Evolutionary conservation across 2,797 vertebrate species (phyloP), one percentile per base, ranked within the genome.

Genomic region (Urophycis tenuis): DNA sequence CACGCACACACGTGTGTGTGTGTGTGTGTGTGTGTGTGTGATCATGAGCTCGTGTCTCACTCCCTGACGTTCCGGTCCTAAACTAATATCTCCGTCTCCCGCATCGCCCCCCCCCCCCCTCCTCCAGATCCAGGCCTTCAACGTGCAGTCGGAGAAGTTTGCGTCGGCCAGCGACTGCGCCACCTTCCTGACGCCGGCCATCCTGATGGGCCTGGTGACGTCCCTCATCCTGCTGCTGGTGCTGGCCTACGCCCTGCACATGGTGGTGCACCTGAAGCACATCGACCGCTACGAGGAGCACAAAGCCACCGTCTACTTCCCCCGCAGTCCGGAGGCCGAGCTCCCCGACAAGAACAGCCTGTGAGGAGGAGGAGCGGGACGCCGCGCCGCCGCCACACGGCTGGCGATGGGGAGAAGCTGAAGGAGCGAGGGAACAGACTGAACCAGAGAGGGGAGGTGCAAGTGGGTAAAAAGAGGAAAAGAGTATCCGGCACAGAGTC

Each of bases 41-140:
- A 53, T 45, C 17, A 35, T 35, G 3, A 45, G 15, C 41, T 45
- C 11, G 41, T 17, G 19, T 17, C 17, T 45, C 41, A 15, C 11
- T 45, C 3, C 17, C 17, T 45, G 17, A 45, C 4, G 17, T n/a
- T 73, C 72, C 29, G 22, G 49, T 82, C 25, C 45, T 64, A 22
- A 71, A 71, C 17, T 7, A 29, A 75, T 73, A 6, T 74, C 35
- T 79, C 39, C 78, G 75, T 81, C 77, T 78, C 33, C 81, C 87
- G 89, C 85, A 88, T 53, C 39, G 84, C 73, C 84, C 79, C 82
- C 80, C 14, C 75, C 78, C n/a, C 73, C 76, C 53, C 76, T 67
- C 74, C 77, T 83, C 11, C 87, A 99, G 97, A 97, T 98, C 87
- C 97, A 99, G 91, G 95, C 95, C 82, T 99, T 98, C 89, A 91